phyloP scores from a whole-genome alignment of 1,140 invertebrate genomes.

The Caenorhabditis briggsae region DNA sequence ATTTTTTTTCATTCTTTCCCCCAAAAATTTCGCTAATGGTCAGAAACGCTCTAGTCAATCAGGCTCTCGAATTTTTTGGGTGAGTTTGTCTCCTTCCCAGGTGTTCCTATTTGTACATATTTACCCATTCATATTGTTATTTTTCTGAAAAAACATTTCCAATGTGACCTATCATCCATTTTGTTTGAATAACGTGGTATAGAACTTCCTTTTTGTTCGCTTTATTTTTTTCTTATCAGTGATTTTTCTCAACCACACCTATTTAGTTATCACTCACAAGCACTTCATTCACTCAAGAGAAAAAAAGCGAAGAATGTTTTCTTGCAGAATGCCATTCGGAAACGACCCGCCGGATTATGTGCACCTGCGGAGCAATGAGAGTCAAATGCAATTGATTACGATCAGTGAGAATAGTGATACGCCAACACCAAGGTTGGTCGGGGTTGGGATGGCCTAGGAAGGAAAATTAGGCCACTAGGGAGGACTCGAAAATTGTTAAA shows the following conservation, averaged over 20 bases:
- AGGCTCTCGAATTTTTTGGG: slow-evolving; percentile 19
- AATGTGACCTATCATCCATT: not conserved
- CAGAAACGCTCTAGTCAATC: slow-evolving; percentile 2
- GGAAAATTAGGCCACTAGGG: too few relatives aligned
- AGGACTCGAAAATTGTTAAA: too few relatives aligned
- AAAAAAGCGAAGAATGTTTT: not conserved
- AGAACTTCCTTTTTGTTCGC: not conserved
- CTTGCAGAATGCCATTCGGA: slow-evolving; percentile 60
- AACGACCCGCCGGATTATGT: slow-evolving; percentile 65
- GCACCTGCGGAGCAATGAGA: slow-evolving; percentile 66
- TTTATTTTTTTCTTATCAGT: not conserved
- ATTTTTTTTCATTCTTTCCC: too few relatives aligned
- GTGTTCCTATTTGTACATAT: too few relatives aligned
- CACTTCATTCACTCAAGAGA: not conserved
- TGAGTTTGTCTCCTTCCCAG: not conserved
- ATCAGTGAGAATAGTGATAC: slow-evolving; percentile 60
- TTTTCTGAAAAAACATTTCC: not conserved
- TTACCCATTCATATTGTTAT: not conserved
- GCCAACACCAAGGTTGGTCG: slow-evolving; percentile 24
- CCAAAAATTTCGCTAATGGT: too few relatives aligned
- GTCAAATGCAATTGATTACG: slow-evolving; percentile 67
- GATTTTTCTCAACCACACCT: too few relatives aligned
- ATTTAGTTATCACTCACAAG: not conserved
- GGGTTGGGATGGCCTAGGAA: not conserved
- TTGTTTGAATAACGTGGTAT: not conserved